A percentile compares a stretch with the other conserved stretches of the same genome.
phyloP scores from a whole-genome alignment of 2,113 vertebrate genomes.

The Stegastes partitus region DNA sequence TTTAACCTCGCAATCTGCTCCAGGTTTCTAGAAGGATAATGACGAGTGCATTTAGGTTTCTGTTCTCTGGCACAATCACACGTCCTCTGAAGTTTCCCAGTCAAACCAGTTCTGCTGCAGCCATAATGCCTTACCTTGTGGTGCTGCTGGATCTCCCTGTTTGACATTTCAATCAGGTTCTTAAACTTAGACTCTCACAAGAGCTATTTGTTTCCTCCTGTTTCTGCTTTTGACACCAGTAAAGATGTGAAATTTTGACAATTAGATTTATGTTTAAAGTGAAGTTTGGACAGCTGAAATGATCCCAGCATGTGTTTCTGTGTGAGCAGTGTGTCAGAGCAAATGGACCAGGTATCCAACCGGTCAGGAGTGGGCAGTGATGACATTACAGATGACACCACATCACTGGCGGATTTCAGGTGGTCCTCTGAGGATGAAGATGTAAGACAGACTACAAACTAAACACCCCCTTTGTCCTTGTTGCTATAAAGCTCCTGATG shows the following conservation, averaged over 20 bases:
- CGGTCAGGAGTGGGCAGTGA: constrained; percentile 61
- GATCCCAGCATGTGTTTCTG: background rate
- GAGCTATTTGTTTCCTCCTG: background rate
- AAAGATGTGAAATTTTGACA: background rate
- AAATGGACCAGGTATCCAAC: constrained; percentile 73
- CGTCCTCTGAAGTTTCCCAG: constrained; percentile 26
- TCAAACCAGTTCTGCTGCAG: constrained; percentile 71
- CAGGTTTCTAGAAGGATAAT: background rate
- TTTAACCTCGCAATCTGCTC: background rate
- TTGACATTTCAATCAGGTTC: background rate
- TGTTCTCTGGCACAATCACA: background rate
- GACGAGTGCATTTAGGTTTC: background rate
- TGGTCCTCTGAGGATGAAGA: constrained; percentile 72
- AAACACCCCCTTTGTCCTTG: accelerated
- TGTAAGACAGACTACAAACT: constrained; percentile 53
- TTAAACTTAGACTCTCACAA: background rate
- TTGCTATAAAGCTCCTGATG: background rate
- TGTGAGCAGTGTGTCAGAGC: constrained; percentile 36
- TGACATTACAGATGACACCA: constrained; percentile 66
- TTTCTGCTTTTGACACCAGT: background rate
- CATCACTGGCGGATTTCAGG: constrained; percentile 57
- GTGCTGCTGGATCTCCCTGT: constrained; percentile 3
- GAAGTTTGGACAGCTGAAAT: background rate
- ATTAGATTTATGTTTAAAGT: background rate
- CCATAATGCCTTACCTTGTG: constrained; percentile 12